phyloP scores from a whole-genome alignment of 2,113 vertebrate species.

The Etia nguti region DNA sequence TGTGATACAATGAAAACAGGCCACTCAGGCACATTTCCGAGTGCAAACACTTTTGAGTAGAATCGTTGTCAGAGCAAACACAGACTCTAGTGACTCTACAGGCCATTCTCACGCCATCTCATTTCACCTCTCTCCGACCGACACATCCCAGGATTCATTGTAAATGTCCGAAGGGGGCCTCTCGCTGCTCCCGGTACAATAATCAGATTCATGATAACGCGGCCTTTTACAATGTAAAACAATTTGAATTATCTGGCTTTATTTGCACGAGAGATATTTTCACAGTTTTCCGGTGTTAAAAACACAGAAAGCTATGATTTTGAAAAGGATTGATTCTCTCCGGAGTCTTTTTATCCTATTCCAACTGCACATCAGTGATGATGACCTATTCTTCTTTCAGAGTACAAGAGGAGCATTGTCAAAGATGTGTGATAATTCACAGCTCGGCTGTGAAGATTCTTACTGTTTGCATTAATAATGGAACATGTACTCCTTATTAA shows the following conservation, averaged over 20 bases:
- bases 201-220: neutral
- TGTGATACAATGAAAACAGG: slow-evolving; percentile 45
- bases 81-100: slow-evolving; percentile 9
- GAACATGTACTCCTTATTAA: slow-evolving; percentile 15
- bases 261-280: neutral
- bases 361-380: neutral
- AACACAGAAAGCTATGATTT: neutral
- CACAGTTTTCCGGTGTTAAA: neutral
- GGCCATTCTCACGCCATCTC: slow-evolving; percentile 21
- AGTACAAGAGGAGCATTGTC: neutral
- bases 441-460: slow-evolving; percentile 40
- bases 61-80: slow-evolving; percentile 38
- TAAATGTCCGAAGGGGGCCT: neutral
- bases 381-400: slow-evolving; percentile 12
- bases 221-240: neutral
- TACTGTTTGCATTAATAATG: slow-evolving; percentile 30
- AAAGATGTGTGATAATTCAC: slow-evolving; percentile 43
- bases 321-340: neutral
- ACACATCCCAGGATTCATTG: neutral
- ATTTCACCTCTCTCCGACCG: neutral
- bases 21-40: slow-evolving; percentile 46
- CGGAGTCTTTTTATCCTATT: neutral
- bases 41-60: slow-evolving; percentile 46
- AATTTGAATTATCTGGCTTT: neutral
- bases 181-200: neutral